Evolutionary conservation across 2,113 vertebrate species (phyloP), one percentile per base, ranked within the genome.

Genomic region (Mirounga angustirostris): DNA sequence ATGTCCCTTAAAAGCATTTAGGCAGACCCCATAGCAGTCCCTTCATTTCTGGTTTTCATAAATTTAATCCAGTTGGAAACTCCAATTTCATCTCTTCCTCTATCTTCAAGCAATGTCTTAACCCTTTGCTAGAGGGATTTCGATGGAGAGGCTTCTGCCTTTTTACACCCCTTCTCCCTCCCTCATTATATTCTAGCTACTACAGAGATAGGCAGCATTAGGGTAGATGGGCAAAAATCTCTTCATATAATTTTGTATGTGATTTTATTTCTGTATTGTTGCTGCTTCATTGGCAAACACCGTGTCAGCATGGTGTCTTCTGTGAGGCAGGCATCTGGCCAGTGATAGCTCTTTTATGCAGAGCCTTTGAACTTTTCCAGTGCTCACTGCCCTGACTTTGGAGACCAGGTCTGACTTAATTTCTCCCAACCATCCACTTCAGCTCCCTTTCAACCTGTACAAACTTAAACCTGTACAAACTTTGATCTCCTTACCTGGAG

Each of bases 21-120:
- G 67, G 12, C 40, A 91, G 56, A 84, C 21, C 36, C n/a, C 36
- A 24, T 36, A 92, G 40, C 19, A 11, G 69, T 92, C 36, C 56
- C 95, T 89, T 92, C 24, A 88, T 79, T 97, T 97, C 26, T 54
- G 33, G 56, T 74, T 92, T 92, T 88, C 76, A 4, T 73, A 80
- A 79, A 30, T 96, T 88, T 63, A 79, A 56, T 87, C 15, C n/a
- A 80, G 24, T 63, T 73, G 74, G 74, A 95, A 95, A 63, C 76
- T 82, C 40, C 33, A 69, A 63, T 90, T 90, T 94, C 15, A 50
- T 85, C 43, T 92, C 43, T 89, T 22, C 43, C 22, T 67, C 10
- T 94, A 5, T 63, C 7, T 26, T 74, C 12, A 43, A 71, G 91
- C 56, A 80, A 36, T 52, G 63, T 16, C 21, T 90, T 92, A 92